Evolutionary conservation across 2,888 invertebrate genomes (phyloP).

Genomic region (Pheosia gnoma): DNA sequence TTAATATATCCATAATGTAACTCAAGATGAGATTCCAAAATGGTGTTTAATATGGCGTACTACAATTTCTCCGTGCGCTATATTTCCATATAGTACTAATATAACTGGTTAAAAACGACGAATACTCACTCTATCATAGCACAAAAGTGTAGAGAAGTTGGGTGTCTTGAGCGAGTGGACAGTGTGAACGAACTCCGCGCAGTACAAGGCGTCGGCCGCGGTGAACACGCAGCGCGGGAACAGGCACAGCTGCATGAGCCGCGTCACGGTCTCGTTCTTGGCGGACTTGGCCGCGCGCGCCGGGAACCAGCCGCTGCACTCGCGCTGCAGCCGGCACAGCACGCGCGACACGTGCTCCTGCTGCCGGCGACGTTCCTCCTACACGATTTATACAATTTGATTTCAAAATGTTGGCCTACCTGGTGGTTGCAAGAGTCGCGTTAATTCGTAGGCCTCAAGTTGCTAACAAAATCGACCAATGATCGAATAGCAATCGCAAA

Average conservation of each 20-base stretch:
- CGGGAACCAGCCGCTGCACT: constrained; percentile 94
- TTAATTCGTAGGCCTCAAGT: too few relatives aligned
- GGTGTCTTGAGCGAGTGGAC: constrained; percentile 97
- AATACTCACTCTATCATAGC: constrained; percentile 95
- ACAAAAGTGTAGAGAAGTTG: constrained; percentile 98
- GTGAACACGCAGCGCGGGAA: constrained; percentile 99
- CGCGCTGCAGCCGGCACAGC: constrained; percentile 87
- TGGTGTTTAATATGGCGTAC: too few relatives aligned
- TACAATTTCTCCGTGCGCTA: too few relatives aligned
- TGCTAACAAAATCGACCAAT: too few relatives aligned
- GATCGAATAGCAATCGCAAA: too few relatives aligned
- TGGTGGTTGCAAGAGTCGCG: too few relatives aligned
- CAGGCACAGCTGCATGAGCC: constrained; percentile 97
- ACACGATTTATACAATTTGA: neutral
- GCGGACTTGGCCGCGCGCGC: constrained; percentile 93
- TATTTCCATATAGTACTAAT: neutral
- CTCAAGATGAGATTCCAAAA: too few relatives aligned
- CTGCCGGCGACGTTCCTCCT: constrained; percentile 97
- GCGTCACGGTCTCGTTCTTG: constrained; percentile 98
- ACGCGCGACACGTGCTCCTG: constrained; percentile 97
- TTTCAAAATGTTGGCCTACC: too few relatives aligned
- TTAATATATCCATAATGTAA: too few relatives aligned
- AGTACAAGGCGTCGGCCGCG: constrained; percentile 97
- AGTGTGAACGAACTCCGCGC: constrained; percentile 98
- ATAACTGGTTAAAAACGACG: neutral